phyloP scores from a whole-genome alignment of 2,113 vertebrate genomes.

The Mola mola region DNA sequence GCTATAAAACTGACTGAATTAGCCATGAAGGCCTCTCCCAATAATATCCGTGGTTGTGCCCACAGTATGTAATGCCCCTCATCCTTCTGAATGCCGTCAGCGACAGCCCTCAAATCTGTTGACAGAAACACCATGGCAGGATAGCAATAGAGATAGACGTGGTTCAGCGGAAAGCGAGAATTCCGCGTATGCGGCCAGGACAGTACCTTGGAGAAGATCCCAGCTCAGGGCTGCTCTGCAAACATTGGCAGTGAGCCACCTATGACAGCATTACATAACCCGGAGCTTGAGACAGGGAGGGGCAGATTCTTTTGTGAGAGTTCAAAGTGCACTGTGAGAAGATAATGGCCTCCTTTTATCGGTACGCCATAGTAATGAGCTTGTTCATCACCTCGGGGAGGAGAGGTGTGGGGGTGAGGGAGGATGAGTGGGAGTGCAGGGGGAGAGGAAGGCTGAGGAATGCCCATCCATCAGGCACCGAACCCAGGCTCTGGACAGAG shows the following conservation, averaged over 20 bases:
- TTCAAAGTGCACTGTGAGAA: conserved; percentile 61
- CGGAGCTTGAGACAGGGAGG: conserved; percentile 32
- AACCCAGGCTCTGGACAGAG: conserved; percentile 30
- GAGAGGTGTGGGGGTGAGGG: conserved; percentile 6
- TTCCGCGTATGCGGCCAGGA: conserved; percentile 9
- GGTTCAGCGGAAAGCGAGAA: conserved; percentile 32
- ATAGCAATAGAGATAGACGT: conserved; percentile 12
- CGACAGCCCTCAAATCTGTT: conserved; percentile 12
- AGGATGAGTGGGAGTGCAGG: not conserved
- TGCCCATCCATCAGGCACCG: conserved; percentile 68
- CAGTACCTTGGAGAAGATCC: conserved; percentile 20
- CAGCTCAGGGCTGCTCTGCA: conserved; percentile 1
- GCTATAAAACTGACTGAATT: too few species aligned
- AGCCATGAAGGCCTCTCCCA: too few species aligned
- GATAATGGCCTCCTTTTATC: conserved; percentile 73
- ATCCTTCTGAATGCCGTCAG: not conserved
- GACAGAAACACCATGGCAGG: conserved; percentile 2
- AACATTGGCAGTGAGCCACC: conserved; percentile 26
- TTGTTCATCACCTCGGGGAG: conserved; percentile 64
- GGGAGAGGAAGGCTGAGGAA: conserved; percentile 52
- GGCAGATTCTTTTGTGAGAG: conserved; percentile 55
- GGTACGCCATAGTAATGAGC: conserved; percentile 61
- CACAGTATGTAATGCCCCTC: not conserved
- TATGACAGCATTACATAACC: conserved; percentile 53
- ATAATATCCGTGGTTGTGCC: too few species aligned